Percentiles rank a stretch among this genome's conserved stretches.
These are phyloP conservation scores for Drosophila kuntzei DNA, from an alignment of 2,888 invertebrate species.

Conservation along the genomic window DNA sequence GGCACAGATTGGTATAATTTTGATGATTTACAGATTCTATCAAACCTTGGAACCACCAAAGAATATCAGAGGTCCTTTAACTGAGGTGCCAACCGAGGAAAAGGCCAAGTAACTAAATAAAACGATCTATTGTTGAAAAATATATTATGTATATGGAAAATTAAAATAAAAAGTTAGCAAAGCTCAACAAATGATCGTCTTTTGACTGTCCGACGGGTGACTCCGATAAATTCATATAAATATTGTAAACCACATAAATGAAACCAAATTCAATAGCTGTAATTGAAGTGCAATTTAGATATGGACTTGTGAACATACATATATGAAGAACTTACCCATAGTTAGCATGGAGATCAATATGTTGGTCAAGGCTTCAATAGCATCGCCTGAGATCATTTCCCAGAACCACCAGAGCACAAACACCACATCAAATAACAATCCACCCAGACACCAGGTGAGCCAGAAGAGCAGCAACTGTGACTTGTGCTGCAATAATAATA, in stretches of 20 bases:
- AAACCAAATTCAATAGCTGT: conserved; percentile 60
- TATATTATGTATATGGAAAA: conserved; percentile 1
- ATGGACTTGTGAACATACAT: too few species aligned
- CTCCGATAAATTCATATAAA: conserved; percentile 48
- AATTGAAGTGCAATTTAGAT: neutral
- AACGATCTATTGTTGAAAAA: neutral
- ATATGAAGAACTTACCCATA: conserved; percentile 39
- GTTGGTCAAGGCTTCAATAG: conserved; percentile 66
- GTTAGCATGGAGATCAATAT: conserved; percentile 66
- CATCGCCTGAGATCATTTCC: conserved; percentile 57
- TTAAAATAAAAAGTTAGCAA: conserved; percentile 32
- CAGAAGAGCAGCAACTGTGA: conserved; percentile 54
- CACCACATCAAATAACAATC: conserved; percentile 51
- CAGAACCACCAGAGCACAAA: conserved; percentile 50
- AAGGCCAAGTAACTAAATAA: conserved; percentile 7
- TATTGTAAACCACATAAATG: conserved; percentile 58
- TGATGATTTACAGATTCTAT: conserved; percentile 36
- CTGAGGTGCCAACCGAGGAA: neutral
- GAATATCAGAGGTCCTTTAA: neutral
- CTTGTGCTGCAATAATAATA: conserved; percentile 33
- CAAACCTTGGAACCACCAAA: conserved; percentile 10
- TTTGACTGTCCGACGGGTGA: neutral
- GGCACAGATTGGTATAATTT: conserved; percentile 24
- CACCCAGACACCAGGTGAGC: conserved; percentile 54
- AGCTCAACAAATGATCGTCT: neutral